phyloP scores from a whole-genome alignment of 2,113 vertebrate genomes.

The Vimba vimba region DNA sequence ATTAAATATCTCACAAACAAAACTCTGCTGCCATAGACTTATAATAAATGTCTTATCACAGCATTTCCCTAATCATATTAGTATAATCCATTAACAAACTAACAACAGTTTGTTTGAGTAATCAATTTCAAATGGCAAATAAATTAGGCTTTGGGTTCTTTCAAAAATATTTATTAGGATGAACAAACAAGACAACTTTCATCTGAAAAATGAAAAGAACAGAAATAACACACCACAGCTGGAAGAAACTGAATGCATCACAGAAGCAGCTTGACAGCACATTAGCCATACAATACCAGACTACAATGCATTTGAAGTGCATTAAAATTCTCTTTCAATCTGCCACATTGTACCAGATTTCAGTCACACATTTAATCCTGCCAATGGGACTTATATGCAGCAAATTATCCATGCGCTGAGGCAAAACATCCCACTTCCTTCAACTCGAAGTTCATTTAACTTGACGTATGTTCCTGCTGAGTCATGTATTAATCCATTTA shows the following conservation, averaged over 20 bases:
- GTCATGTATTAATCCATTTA: conserved; percentile 47
- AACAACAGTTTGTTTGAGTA: neutral
- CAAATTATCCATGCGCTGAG: conserved; percentile 11
- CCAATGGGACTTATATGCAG: conserved; percentile 13
- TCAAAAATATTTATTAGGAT: conserved; percentile 36
- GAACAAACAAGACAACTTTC: neutral
- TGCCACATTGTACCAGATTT: neutral
- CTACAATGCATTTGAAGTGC: conserved; percentile 31
- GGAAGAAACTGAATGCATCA: conserved; percentile 1
- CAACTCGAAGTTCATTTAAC: conserved; percentile 14
- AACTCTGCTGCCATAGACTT: conserved; percentile 27
- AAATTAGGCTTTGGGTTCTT: neutral
- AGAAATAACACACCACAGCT: neutral
- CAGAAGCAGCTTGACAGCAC: neutral
- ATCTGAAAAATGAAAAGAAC: neutral
- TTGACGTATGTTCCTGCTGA: conserved; percentile 17
- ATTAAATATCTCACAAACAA: conserved; percentile 8
- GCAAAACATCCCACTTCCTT: conserved; percentile 23
- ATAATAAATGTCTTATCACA: neutral
- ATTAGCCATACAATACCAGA: conserved; percentile 7
- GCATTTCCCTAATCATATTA: conserved; percentile 4
- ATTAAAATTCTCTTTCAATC: neutral
- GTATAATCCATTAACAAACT: neutral
- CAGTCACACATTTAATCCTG: neutral
- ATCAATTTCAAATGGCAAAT: neutral